Evolutionary conservation across 2,888 invertebrate genomes (phyloP).

Genomic region (Leucoma salicis): DNA sequence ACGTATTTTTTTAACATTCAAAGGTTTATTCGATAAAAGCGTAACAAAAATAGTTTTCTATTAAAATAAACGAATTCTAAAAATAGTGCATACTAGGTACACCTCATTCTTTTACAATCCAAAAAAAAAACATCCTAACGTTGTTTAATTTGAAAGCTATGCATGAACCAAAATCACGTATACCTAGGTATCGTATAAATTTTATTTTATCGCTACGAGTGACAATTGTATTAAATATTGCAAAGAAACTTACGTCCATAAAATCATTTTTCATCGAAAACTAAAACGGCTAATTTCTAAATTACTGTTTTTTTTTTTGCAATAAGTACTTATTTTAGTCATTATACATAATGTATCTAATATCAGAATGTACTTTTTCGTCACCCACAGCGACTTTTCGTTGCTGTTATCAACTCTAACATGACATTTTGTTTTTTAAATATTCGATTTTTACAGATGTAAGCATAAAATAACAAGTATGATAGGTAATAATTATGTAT

Average conservation of each 20-base stretch:
- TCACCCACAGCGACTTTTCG: slow-evolving; percentile 40
- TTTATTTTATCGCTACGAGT: no score
- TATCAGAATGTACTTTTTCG: slow-evolving; percentile 24
- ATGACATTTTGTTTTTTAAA: slow-evolving; percentile 12
- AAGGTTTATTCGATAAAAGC: slow-evolving; percentile 61
- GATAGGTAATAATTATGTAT: slow-evolving; percentile 49
- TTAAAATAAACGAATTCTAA: slow-evolving; percentile 61
- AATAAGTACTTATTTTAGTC: no score
- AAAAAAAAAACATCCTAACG: slow-evolving; percentile 51
- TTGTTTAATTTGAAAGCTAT: slow-evolving; percentile 65
- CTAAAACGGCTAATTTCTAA: slow-evolving; percentile 57
- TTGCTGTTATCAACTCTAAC: slow-evolving; percentile 41
- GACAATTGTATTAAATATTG: no score
- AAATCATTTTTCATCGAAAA: no score
- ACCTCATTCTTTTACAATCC: slow-evolving; percentile 49
- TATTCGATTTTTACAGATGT: slow-evolving; percentile 67
- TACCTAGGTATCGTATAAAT: no score
- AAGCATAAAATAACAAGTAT: slow-evolving; percentile 67
- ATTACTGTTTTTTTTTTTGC: slow-evolving; percentile 41
- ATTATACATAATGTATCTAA: slow-evolving; percentile 1
- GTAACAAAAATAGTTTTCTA: slow-evolving; percentile 78
- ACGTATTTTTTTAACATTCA: slow-evolving; percentile 41
- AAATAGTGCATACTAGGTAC: no score
- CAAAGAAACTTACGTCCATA: no score
- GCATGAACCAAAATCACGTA: slow-evolving; percentile 74